Conservation (phyloP, 2,113 vertebrate genomes). For the Malaclemys terrapin region DNA sequence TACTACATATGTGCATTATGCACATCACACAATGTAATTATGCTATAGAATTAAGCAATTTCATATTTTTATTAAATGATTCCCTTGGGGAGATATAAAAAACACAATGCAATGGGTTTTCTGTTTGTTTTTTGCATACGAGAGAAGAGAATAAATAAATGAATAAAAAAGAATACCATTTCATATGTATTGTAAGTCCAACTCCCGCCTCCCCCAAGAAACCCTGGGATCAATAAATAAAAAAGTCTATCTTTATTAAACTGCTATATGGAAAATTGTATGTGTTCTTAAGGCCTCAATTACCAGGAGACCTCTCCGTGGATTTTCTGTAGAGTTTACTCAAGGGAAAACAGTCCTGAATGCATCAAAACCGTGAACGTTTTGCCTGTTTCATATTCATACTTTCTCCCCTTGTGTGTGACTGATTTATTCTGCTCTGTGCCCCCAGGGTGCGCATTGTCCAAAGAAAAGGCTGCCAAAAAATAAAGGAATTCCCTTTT, state of each 20-base stretch:
- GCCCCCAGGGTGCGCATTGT: constrained; percentile 67
- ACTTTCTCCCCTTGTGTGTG: constrained; percentile 65
- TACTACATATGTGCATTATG: fast-evolving
- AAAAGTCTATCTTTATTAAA: constrained; percentile 52
- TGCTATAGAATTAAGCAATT: background rate
- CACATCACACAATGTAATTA: background rate
- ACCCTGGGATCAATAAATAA: constrained; percentile 38
- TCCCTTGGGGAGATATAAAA: background rate
- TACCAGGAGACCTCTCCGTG: constrained; percentile 52
- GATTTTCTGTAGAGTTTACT: constrained; percentile 57
- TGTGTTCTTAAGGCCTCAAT: constrained; percentile 57
- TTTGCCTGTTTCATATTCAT: constrained; percentile 70
- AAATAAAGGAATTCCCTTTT: background rate
- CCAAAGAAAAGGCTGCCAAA: constrained; percentile 71
- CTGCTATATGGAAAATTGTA: background rate
- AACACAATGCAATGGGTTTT: background rate
- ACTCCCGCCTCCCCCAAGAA: background rate
- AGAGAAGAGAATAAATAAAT: constrained; percentile 58
- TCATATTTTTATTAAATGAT: constrained; percentile 40
- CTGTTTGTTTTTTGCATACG: constrained; percentile 13
- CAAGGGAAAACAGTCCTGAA: constrained; percentile 49
- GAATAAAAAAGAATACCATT: constrained; percentile 55
- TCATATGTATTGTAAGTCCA: constrained; percentile 10
- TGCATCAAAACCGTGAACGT: constrained; percentile 38
- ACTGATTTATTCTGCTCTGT: constrained; percentile 62